A percentile compares a stretch with the other conserved stretches of the same genome.
Evolutionary conservation across 1,140 invertebrate species (phyloP).

Genomic region (Parapsyche elsis): DNA sequence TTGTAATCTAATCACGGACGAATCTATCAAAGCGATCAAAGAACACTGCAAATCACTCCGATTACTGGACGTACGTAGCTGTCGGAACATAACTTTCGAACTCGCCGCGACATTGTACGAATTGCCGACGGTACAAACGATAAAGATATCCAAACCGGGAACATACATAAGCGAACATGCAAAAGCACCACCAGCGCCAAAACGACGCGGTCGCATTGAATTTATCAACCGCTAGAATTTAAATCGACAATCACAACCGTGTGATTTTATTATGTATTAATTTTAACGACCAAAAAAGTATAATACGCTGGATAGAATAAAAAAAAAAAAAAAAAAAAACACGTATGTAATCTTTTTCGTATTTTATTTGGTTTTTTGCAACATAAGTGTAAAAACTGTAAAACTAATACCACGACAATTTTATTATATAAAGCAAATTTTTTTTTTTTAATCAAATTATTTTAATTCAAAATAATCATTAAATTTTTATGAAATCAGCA

Average conservation of each 20-base stretch:
- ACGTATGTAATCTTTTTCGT: no score
- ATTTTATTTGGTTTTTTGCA: no score
- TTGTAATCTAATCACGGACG: conserved; percentile 75
- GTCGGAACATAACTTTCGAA: conserved; percentile 69
- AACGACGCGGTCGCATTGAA: no score
- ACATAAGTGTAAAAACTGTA: no score
- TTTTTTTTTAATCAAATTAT: no score
- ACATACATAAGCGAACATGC: conserved; percentile 62
- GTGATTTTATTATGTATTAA: not conserved
- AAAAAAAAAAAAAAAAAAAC: conserved; percentile 10
- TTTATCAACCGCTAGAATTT: no score
- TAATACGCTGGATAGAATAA: not conserved
- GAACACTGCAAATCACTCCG: conserved; percentile 69
- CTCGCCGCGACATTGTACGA: conserved; percentile 65
- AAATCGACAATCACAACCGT: not conserved
- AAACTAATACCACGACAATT: no score
- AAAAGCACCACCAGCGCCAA: conserved; percentile 56
- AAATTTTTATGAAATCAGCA: no score
- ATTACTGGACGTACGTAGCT: conserved; percentile 71
- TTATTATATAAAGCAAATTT: no score
- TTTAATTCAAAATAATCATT: no score
- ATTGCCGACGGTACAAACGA: conserved; percentile 66
- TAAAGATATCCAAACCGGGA: conserved; percentile 64
- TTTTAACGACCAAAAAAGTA: not conserved
- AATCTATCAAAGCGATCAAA: conserved; percentile 69